Evolutionary conservation across 2,888 invertebrate genomes (phyloP).

Genomic region (Aleiodes leptofemur): DNA sequence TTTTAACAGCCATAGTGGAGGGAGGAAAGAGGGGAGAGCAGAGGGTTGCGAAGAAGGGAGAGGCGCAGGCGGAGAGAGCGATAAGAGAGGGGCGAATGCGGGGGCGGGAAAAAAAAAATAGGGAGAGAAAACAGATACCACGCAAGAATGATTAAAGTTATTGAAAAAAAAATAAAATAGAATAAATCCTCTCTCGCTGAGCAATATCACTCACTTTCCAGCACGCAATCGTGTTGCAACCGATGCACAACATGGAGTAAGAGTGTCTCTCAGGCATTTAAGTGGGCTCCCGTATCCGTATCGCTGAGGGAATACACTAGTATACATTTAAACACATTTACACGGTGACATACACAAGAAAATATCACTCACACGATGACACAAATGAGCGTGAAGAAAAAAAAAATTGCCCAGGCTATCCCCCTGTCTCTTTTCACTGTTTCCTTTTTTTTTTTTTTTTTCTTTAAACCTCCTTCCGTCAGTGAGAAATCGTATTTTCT

Average conservation of each 20-base stretch:
- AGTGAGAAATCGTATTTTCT: not conserved
- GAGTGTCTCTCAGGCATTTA: conserved; percentile 68
- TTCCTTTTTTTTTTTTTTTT: conserved; percentile 34
- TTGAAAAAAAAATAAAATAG: conserved; percentile 22
- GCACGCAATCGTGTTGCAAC: conserved; percentile 69
- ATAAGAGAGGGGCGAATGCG: conserved; percentile 28
- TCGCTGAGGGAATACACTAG: conserved; percentile 45
- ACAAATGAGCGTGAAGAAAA: not conserved
- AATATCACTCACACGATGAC: conserved; percentile 19
- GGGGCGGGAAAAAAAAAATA: conserved; percentile 30
- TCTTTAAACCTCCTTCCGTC: conserved; percentile 5
- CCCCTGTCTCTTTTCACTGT: conserved; percentile 29
- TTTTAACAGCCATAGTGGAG: conserved; percentile 17
- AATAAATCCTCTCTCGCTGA: conserved; percentile 23
- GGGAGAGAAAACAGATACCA: conserved; percentile 17
- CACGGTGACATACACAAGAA: conserved; percentile 35
- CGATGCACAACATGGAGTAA: conserved; percentile 72
- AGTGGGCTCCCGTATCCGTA: conserved; percentile 60
- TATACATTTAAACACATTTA: conserved; percentile 38
- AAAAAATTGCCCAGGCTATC: conserved; percentile 34
- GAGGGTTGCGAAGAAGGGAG: conserved; percentile 2
- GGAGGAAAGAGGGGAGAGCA: conserved; percentile 1
- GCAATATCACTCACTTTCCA: conserved; percentile 68
- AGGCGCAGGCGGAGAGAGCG: conserved; percentile 3
- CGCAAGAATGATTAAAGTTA: conserved; percentile 18